Evolutionary conservation across 2,888 invertebrate genomes (phyloP), one percentile per base, ranked within the genome.

Genomic region (Frankliniella intonsa): DNA sequence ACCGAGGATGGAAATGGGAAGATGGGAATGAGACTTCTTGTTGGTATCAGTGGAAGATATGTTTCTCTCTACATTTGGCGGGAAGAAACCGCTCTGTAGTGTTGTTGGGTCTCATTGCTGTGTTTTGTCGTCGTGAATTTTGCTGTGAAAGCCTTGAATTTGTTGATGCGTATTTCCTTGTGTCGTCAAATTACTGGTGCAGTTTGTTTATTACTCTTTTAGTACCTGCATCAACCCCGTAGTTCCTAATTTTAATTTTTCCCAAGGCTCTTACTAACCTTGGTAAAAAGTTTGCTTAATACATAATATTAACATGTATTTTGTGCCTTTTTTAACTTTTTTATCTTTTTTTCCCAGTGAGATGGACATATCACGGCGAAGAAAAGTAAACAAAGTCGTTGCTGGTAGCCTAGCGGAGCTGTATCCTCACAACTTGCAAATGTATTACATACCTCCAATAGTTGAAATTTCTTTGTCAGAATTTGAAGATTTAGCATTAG

Each of bases 401-500:
- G 12, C 69, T 22, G 69, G 69, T 9, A 76, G 69, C 12, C 10
- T 76, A 12, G 25, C 69, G 1, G 69, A 76, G 12, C 25, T 76
- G 76, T 95, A 94, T 88, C 92, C 93, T 1, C 93, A 93, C 86
- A 94, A 94, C 89, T 89, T 97, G 19, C 93, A 93, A 87, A 90
- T 98, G 86, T 98, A 97, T 86, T 91, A 90, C 85, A 86, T 91
- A 51, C 94, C 95, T 51, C 98, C 98, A 10, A 89, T 87, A 51
- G 92, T 92, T 83, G 91, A 92, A 83, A 91, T 97, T 83, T 90
- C 92, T 82, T 90, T 98, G 38, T 90, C 93, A 84, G 96, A 97
- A 88, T 97, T 98, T 88, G 96, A 97, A 90, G 93, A 94, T 80
- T 90, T 95, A 85, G 96, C 97, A 3, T 87, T 96, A 81, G 97